Evolutionary conservation across 2,113 vertebrate species (phyloP).

Genomic region (Clinocottus analis): DNA sequence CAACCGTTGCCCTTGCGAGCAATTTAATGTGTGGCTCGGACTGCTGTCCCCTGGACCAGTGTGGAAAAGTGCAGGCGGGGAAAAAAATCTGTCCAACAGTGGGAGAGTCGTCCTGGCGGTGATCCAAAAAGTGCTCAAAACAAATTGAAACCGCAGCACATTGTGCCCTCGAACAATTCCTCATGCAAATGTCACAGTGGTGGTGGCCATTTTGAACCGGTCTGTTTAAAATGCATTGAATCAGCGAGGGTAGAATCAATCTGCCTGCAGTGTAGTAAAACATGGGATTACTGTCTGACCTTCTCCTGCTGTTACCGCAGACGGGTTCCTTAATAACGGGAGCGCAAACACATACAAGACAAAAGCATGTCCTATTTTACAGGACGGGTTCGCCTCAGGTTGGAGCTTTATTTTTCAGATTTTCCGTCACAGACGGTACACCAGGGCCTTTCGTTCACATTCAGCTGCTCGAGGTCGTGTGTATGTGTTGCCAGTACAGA

Average conservation of each 20-base stretch:
- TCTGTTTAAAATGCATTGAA: slow-evolving; percentile 84
- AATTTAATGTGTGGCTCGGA: neutral
- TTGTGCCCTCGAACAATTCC: slow-evolving; percentile 67
- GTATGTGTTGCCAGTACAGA: slow-evolving; percentile 47
- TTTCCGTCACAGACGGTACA: neutral
- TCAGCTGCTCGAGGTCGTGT: slow-evolving; percentile 27
- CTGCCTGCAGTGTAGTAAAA: slow-evolving; percentile 75
- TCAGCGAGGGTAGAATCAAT: slow-evolving; percentile 78
- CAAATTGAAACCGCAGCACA: slow-evolving; percentile 65
- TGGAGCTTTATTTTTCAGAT: slow-evolving; percentile 23
- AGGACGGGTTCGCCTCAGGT: slow-evolving; percentile 35
- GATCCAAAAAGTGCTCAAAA: slow-evolving; percentile 49
- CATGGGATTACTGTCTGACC: slow-evolving; percentile 78
- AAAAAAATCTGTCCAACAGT: slow-evolving; percentile 17
- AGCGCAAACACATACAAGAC: slow-evolving; percentile 60
- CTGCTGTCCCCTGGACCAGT: slow-evolving; percentile 2
- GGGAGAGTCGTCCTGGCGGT: slow-evolving; percentile 42
- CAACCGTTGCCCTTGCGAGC: slow-evolving; percentile 16
- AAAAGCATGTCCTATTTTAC: slow-evolving; percentile 57
- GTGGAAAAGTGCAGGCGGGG: neutral
- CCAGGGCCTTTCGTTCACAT: slow-evolving; percentile 28
- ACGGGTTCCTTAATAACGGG: slow-evolving; percentile 56
- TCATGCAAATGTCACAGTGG: slow-evolving; percentile 78
- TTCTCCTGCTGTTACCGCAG: slow-evolving; percentile 66
- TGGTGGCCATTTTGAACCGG: slow-evolving; percentile 72